Evolutionary conservation across 2,888 invertebrate species (phyloP).

Genomic region (Petrophora chlorosata): DNA sequence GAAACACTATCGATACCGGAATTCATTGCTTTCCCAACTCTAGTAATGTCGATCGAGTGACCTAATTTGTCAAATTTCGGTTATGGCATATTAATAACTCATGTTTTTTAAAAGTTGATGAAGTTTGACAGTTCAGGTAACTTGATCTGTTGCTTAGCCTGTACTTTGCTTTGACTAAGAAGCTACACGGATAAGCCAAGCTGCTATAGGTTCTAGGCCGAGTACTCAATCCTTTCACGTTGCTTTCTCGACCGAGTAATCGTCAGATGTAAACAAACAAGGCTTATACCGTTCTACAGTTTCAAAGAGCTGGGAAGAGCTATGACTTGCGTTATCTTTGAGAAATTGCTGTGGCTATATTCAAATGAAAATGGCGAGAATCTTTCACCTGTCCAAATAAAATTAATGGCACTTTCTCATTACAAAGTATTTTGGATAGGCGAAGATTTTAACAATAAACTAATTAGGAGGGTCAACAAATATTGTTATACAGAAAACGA

Average conservation of each 20-base stretch:
- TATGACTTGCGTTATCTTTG: conserved; percentile 39
- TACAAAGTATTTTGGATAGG: conserved; percentile 24
- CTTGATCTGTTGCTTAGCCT: neutral
- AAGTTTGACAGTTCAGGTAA: conserved; percentile 16
- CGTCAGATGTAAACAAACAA: conserved; percentile 1
- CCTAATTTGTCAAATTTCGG: too few species aligned
- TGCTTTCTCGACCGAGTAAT: conserved; percentile 11
- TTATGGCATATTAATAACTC: neutral
- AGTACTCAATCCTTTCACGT: neutral
- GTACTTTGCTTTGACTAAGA: neutral
- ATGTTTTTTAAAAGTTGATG: too few species aligned
- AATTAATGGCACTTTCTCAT: conserved; percentile 27
- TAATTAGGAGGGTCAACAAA: conserved; percentile 20
- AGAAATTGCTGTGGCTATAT: conserved; percentile 34
- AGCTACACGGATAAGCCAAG: too few species aligned
- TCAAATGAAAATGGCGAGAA: conserved; percentile 31
- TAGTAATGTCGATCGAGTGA: too few species aligned
- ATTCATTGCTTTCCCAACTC: conserved; percentile 25
- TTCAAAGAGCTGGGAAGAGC: conserved; percentile 22
- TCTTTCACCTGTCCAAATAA: conserved; percentile 36
- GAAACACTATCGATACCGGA: conserved; percentile 40
- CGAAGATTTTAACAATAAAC: conserved; percentile 25
- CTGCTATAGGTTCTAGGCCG: neutral
- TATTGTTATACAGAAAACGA: conserved; percentile 24
- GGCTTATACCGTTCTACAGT: conserved; percentile 11